Evolutionary conservation across 2,888 invertebrate genomes (phyloP), one percentile per base, ranked within the genome.

Genomic region (Byasa hedistus): DNA sequence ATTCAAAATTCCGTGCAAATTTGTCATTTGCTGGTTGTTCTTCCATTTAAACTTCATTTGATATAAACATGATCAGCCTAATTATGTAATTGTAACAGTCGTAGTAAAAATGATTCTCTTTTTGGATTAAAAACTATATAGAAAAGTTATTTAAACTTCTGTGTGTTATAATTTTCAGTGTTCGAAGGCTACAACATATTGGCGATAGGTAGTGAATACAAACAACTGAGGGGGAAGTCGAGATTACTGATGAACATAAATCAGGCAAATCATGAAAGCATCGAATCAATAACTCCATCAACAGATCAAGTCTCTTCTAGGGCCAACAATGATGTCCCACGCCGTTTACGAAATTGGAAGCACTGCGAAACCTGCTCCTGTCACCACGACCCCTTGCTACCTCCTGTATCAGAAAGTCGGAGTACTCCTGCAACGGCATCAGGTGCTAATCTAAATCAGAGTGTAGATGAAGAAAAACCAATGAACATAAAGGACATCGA

Each of bases 171-270:
- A 21, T 21, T 62, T 71, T 21, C 68, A 73, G 74, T 69, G 19
- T 59, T 69, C 24, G 69, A 71, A 57, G 69, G 68, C 21, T 73
- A 72, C 65, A 68, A 72, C 27, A 57, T 73, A 21, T 32, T 74
- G 27, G 71, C 72, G 7, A 58, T 73, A 12, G 64, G 65, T 32
- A 74, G 72, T 54, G 59, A 67, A 63, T 72, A 72, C 48, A 71
- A 68, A n/a, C 67, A 66, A 55, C 63, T 72, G 65, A 66, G 60
- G 7, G 70, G 70, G 2, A 72, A 72, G 65, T 69, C 70, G 1
- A 69, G 65, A 51, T 65, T 71, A 4, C 44, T 69, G 3, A 65
- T 61, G 24, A 64, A 54, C 39, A 22, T 48, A 36, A 57, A 32
- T 5, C 15, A 56, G 5, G 19, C 8, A 15, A 23, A 52, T n/a